Evolutionary conservation across 2,797 vertebrate genomes (phyloP), one percentile per base, ranked within the genome.

Genomic region (Zalophus californianus): DNA sequence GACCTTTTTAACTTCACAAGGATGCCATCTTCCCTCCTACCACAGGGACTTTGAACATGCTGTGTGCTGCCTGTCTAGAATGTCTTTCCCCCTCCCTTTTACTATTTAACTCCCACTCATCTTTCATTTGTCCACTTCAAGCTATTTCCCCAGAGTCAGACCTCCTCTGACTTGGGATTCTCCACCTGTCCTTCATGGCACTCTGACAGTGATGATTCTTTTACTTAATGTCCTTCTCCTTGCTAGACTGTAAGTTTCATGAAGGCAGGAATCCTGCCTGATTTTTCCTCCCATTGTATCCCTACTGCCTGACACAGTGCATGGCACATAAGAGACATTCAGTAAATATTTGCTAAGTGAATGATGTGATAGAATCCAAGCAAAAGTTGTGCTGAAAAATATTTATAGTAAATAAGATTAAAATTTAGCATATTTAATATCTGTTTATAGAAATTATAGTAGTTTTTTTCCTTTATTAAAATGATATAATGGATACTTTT

Each of bases 341-440:
- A 92, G 0, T 52, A 84, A 90, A 88, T 83, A 77, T 91, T 97
- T 95, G 56, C 84, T 93, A 68, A 89, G 48, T 94, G 44, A 92
- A 70, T 12, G 2, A 66, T 80, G 18, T 72, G 35, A 56, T 89
- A 72, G 32, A 90, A 75, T 94, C 77, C 86, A 96, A 77, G 50
- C 29, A 92, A 41, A 79, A 88, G 66, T 66, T 90, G 27, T 60
- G 25, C 44, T 90, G 35, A 80, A 90, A 90, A 87, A 68, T 79
- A 64, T 70, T 95, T 87, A 8, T 90, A 85, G 68, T 73, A 78
- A 48, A 60, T 91, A 84, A 77, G 14, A 68, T 29, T 86, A 96
- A 92, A 97, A 79, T 86, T 80, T 95, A 66, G 11, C 20, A 60
- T 85, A 84, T 91, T 91, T 86, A 54, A 64, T 73, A 60, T 88